phyloP scores from a whole-genome alignment of 2,797 vertebrate species.

The Sebastes vulpes region DNA sequence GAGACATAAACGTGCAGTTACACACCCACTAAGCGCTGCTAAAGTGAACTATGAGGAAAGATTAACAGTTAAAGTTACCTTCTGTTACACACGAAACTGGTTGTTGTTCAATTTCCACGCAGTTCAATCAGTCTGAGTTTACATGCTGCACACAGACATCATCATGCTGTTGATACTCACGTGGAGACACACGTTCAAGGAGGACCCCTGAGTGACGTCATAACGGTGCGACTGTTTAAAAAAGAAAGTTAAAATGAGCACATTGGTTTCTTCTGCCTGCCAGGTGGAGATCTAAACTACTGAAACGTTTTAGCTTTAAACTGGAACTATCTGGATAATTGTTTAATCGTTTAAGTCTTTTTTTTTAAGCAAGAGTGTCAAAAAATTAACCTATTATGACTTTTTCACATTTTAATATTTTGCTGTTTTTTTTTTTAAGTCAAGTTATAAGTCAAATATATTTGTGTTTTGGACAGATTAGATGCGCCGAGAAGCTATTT shows the following conservation, averaged over 20 bases:
- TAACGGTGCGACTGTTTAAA: constrained; percentile 11
- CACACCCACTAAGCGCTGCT: neutral
- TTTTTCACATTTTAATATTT: neutral
- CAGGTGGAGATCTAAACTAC: neutral
- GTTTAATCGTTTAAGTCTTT: neutral
- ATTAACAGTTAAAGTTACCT: constrained; percentile 27
- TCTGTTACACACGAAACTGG: neutral
- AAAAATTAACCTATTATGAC: neutral
- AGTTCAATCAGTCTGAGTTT: neutral
- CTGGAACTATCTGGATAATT: neutral
- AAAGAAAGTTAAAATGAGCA: too few relatives aligned
- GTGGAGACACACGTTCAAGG: constrained; percentile 66
- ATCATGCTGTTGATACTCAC: constrained; percentile 80
- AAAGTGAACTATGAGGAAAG: neutral
- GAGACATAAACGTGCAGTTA: neutral
- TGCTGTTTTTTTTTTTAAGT: neutral
- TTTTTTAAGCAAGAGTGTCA: neutral
- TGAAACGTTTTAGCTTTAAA: neutral
- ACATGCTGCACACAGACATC: constrained; percentile 29
- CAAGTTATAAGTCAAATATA: neutral
- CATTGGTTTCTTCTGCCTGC: neutral
- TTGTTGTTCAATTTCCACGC: neutral
- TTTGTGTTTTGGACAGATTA: neutral
- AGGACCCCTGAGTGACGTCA: constrained; percentile 79
- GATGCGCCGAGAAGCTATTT: neutral